Percentiles rank a stretch among this genome's conserved stretches.
These are phyloP conservation scores for Agelaius phoeniceus DNA, from an alignment of 2,113 vertebrate species.

Conservation along the genomic window DNA sequence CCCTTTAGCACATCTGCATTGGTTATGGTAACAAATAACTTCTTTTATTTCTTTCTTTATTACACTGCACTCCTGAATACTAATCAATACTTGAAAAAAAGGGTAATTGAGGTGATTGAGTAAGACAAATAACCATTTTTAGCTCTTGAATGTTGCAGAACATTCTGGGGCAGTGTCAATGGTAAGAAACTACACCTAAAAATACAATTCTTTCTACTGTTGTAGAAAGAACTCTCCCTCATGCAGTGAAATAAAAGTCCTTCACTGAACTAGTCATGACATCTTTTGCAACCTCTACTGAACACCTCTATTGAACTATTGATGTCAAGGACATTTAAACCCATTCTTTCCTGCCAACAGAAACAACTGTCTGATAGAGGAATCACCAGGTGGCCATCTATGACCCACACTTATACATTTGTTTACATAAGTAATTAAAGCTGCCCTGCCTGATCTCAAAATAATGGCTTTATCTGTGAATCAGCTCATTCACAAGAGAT, in stretches of 20 bases:
- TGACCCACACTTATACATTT: not conserved
- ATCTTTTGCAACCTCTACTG: not conserved
- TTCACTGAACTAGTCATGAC: not conserved
- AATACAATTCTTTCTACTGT: not conserved
- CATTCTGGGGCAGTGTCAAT: not conserved
- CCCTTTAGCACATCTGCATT: not conserved
- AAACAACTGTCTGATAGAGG: not conserved
- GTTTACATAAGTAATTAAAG: not conserved
- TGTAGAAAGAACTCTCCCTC: not conserved
- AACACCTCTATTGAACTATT: not conserved
- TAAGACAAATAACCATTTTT: not conserved
- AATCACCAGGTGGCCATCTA: not conserved
- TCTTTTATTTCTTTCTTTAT: not conserved
- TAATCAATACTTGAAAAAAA: not conserved
- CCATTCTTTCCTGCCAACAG: not conserved
- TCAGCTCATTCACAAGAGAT: not conserved
- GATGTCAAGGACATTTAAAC: not conserved
- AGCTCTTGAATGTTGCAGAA: not conserved
- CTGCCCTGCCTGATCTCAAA: not conserved
- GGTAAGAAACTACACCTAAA: not conserved
- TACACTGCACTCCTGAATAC: not conserved
- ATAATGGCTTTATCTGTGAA: not conserved
- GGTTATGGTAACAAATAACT: not conserved
- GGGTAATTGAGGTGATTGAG: not conserved
- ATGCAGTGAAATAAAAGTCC: not conserved